phyloP scores from a whole-genome alignment of 2,113 vertebrate species.

The Echinops telfairi region DNA sequence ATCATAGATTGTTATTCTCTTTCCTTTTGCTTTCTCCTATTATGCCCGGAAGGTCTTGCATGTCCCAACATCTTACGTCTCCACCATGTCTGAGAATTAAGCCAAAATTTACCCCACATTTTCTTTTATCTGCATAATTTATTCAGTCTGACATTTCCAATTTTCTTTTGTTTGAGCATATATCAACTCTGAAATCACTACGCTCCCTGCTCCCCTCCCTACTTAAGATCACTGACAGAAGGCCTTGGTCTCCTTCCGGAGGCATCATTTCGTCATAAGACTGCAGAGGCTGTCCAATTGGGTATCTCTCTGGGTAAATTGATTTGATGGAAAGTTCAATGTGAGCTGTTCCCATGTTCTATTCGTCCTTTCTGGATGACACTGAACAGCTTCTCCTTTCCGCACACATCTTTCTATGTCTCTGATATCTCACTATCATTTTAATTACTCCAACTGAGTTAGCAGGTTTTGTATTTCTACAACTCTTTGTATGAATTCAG shows the following conservation, averaged over 20 bases:
- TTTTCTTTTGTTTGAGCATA: not conserved
- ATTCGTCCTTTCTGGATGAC: not conserved
- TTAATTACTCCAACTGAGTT: not conserved
- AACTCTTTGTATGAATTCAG: not conserved
- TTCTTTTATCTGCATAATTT: not conserved
- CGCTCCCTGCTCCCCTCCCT: not conserved
- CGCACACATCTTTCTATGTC: not conserved
- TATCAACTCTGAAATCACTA: not conserved
- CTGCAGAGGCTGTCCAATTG: not conserved
- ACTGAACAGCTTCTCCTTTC: not conserved
- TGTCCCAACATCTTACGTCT: not conserved
- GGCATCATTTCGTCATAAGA: not conserved
- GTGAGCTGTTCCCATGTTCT: not conserved
- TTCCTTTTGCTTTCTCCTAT: not conserved
- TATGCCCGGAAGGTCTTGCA: fast-evolving
- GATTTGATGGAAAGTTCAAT: not conserved
- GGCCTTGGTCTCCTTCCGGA: not conserved
- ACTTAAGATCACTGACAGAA: not conserved
- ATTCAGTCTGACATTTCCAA: not conserved
- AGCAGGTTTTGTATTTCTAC: not conserved
- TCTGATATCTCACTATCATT: not conserved
- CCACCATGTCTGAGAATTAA: not conserved
- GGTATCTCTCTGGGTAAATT: not conserved
- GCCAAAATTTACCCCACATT: not conserved
- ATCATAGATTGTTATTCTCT: not conserved